phyloP scores from a whole-genome alignment of 53 echinoderm and acorn worm genomes.

The Patiria pectinifera region DNA sequence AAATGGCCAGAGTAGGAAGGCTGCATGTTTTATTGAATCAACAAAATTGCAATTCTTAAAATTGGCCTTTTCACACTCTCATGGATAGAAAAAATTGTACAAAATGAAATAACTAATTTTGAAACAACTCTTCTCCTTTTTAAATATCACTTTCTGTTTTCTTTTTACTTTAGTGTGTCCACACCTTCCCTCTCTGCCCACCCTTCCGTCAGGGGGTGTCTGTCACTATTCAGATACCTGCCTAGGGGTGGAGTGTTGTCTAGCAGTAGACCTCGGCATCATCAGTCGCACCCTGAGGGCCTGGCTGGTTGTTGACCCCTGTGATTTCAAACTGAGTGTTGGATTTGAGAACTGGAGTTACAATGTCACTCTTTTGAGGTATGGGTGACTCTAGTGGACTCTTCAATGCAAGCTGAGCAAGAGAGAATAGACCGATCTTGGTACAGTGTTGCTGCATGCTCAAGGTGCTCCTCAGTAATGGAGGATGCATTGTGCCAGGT shows the following conservation, averaged over 20 bases:
- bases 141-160: not conserved
- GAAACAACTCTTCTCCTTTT: not conserved
- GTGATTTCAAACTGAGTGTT: constrained; percentile 44
- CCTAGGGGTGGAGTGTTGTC: constrained; percentile 59
- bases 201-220: constrained; percentile 33
- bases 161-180: constrained; percentile 42
- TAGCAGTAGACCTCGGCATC: constrained; percentile 50
- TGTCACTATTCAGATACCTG: constrained; percentile 58
- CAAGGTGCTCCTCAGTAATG: no score
- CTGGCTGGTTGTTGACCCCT: constrained; percentile 54
- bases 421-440: not conserved
- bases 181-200: constrained; percentile 31
- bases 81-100: not conserved
- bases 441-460: no score
- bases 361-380: constrained; percentile 53
- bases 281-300: constrained; percentile 46
- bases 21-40: no score
- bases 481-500: no score
- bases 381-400: not conserved
- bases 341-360: constrained; percentile 69
- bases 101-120: not conserved
- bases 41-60: no score
- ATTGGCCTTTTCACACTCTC: no score
- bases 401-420: not conserved
- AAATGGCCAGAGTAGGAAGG: no score